Evolutionary conservation across 1,140 invertebrate genomes (phyloP).

Genomic region (Drosophila willistoni): DNA sequence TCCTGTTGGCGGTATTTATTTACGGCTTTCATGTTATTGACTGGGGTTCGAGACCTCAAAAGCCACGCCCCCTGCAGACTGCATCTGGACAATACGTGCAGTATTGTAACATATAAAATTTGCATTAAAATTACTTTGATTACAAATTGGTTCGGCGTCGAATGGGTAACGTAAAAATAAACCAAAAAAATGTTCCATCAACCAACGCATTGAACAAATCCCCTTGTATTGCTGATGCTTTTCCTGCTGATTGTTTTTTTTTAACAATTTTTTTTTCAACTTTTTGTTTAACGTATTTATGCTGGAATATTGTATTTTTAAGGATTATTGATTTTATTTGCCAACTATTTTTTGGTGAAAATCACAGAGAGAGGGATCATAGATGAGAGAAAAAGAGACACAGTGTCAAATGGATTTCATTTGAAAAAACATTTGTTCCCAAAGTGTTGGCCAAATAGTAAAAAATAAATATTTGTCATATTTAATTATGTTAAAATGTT

Average conservation of each 20-base stretch:
- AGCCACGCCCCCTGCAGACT: slow-evolving; percentile 31
- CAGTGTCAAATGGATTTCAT: slow-evolving; percentile 7
- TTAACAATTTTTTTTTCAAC: slow-evolving; percentile 9
- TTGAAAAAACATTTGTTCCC: slow-evolving; percentile 24
- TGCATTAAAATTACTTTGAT: slow-evolving; percentile 81
- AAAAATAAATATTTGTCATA: slow-evolving; percentile 27
- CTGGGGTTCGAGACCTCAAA: slow-evolving; percentile 25
- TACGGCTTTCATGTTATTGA: slow-evolving; percentile 58
- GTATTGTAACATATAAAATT: slow-evolving; percentile 69
- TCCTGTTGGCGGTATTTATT: slow-evolving; percentile 45
- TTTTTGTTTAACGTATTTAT: slow-evolving; percentile 53
- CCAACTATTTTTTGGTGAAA: slow-evolving; percentile 26
- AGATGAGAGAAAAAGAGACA: background rate
- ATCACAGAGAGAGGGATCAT: background rate
- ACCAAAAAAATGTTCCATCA: slow-evolving; percentile 33
- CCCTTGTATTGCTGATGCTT: slow-evolving; percentile 10
- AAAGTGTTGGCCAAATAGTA: slow-evolving; percentile 45
- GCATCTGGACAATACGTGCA: slow-evolving; percentile 56
- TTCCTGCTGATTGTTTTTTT: slow-evolving; percentile 25
- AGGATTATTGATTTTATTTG: slow-evolving; percentile 74
- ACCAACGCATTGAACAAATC: slow-evolving; percentile 37
- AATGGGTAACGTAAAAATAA: slow-evolving; percentile 6
- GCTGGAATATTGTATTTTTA: slow-evolving; percentile 72
- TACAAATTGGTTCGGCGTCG: slow-evolving; percentile 68
- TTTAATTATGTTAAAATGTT: slow-evolving; percentile 45